phyloP scores from a whole-genome alignment of 2,113 vertebrate genomes.

The Trichechus manatus region DNA sequence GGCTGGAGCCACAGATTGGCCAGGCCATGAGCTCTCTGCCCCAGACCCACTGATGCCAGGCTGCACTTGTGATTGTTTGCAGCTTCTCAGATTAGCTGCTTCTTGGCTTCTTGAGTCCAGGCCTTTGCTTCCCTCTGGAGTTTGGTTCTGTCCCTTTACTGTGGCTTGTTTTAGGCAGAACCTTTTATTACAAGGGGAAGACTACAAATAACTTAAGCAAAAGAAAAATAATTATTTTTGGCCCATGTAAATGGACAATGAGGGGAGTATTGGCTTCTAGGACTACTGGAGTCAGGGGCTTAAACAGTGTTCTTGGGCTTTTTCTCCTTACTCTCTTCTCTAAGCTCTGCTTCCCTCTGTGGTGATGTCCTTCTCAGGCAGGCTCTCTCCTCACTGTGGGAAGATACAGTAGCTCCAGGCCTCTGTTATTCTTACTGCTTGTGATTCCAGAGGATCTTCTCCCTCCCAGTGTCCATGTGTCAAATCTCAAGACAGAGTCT shows the following conservation, averaged over 20 bases:
- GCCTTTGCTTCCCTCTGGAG: not conserved
- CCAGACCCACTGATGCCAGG: fast-evolving
- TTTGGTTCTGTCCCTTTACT: not conserved
- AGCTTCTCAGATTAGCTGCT: not conserved
- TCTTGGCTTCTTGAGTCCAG: not conserved
- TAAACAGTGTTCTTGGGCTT: fast-evolving
- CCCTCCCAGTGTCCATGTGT: not conserved
- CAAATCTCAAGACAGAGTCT: not conserved
- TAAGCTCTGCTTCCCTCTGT: not conserved
- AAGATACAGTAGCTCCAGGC: not conserved
- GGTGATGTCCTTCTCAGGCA: no score
- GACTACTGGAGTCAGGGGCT: not conserved
- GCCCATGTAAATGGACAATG: not conserved
- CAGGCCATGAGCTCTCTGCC: not conserved
- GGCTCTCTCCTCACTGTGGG: not conserved
- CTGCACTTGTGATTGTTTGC: fast-evolving
- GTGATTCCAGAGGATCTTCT: not conserved
- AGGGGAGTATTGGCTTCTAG: no score
- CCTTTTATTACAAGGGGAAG: not conserved
- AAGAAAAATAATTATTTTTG: not conserved
- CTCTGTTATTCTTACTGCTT: not conserved
- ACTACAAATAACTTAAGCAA: not conserved
- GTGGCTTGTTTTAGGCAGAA: not conserved
- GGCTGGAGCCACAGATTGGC: not conserved
- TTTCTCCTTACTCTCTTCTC: not conserved